Evolutionary conservation across 2,888 invertebrate species (phyloP).

Genomic region (Cyrtodaria siliqua): DNA sequence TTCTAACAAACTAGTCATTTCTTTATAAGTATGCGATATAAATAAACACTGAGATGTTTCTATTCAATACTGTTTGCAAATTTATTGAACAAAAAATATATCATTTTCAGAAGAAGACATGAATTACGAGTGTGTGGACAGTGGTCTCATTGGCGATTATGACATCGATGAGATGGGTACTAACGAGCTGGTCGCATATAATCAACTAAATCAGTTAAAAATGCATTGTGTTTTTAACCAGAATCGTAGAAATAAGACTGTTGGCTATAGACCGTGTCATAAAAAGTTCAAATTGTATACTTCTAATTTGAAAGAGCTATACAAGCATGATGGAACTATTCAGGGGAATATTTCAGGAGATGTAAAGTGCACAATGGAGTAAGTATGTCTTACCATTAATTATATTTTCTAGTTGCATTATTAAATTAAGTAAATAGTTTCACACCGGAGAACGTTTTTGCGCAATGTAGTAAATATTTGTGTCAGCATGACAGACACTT

Average conservation of each 20-base stretch:
- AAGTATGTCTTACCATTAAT: too few species aligned
- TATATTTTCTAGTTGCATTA: too few species aligned
- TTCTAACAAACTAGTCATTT: too few species aligned
- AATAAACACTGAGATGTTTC: too few species aligned
- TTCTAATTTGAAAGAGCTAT: constrained; percentile 28
- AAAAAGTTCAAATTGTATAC: constrained; percentile 48
- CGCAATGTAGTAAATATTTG: too few species aligned
- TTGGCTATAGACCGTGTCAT: constrained; percentile 47
- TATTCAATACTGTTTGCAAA: too few species aligned
- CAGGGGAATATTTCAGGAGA: constrained; percentile 15
- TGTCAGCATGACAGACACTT: too few species aligned
- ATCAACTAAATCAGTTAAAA: constrained; percentile 24
- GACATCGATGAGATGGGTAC: constrained; percentile 8
- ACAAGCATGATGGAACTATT: neutral
- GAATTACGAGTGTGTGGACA: too few species aligned
- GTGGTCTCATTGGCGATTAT: constrained; percentile 5
- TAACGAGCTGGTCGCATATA: constrained; percentile 4
- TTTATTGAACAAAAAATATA: too few species aligned
- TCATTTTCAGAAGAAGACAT: neutral
- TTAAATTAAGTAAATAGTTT: too few species aligned
- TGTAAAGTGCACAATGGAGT: constrained; percentile 7
- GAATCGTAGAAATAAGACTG: constrained; percentile 13
- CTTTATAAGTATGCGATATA: too few species aligned
- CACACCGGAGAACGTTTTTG: too few species aligned
- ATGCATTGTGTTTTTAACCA: neutral